Base-by-base conservation (phyloP, 2,113 vertebrate species). In the Aythya baeri region DNA sequence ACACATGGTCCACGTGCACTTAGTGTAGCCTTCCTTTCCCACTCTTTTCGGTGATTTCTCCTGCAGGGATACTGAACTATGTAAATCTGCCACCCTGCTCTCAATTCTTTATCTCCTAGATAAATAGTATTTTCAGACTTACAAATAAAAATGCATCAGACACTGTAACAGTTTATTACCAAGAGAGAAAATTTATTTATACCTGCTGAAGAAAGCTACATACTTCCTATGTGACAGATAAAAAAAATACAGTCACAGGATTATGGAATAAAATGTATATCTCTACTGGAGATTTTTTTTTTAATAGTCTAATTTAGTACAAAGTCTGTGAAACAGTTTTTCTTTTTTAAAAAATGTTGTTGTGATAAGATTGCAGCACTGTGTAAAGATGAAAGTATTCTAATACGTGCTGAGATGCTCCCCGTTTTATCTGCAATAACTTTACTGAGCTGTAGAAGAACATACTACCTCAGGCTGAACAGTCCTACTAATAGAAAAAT, bases 1-100 rank as follows among this genome's bases (percentile, higher is more conserved):
- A 2, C 8, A 46, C 4, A 0, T 23, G 5, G 15, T 43, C 29
- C 59, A 34, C 0, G 0, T 32, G 26, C 2, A 1, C 0, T 0
- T 57, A 77, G 38, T 0, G 1, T n/a, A 36, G 13, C 44, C 52
- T 89, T 74, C 36, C n/a, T 27, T 58, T 83, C 38, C 55, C 44
- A 20, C 20, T 0, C 0, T 12, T 52, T 59, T 21, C 17, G 0
- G 38, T 57, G 20, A 59, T 23, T 22, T 55, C 49, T 59, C 23
- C 4, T 70, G 6, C 25, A 61, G 61, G 34, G 8, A 55, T 13
- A 87, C 58, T 1, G 3, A 32, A 17, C 29, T 72, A 2, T 46
- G 36, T 32, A 49, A 43, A 29, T 15, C 22, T 81, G 32, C 17
- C 46, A 9, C 18, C 59, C 29, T 77, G 15, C 31, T 79, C 43